Base-by-base conservation (phyloP, 2,888 invertebrate genomes). In the Pristionchus entomophagus region DNA sequence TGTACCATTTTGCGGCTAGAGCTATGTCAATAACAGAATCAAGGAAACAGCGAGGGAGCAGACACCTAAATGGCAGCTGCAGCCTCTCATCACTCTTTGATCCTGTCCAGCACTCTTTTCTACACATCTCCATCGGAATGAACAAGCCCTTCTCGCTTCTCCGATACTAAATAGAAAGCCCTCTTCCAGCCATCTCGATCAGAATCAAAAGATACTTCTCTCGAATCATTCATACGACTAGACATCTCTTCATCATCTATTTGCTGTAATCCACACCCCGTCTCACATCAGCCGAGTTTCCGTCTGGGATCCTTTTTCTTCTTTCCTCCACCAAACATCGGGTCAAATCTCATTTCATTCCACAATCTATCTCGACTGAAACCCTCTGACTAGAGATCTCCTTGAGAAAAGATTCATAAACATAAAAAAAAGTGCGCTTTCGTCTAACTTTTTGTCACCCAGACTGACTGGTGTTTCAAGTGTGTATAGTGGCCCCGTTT, bases 401-500 rank as follows among this genome's bases (percentile, higher is more conserved):
- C 65, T 65, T n/a, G 22, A 29, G 29, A 32, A 35, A 65, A 65
- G 22, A n/a, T 35, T 65, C 65, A 35, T 65, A 35, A 65, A 35
- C 65, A 45, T 6, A 10, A 8, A 32, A 65, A 65, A 65, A 29
- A 65, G 35, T 29, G 32, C 65, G 35, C 65, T 22, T 35, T 29
- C 65, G 26, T 26, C 65, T 65, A n/a, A n/a, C 65, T 14, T 62
- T 62, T 62, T 62, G 32, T 35, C 22, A 65, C 65, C 35, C 65
- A 65, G 65, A 38, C 65, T 65, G 65, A 65, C 65, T 65, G 65
- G 35, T 65, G 35, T 65, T 65, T 65, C 65, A 65, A 65, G 65
- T 65, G 65, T 65, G 17, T 65, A n/a, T n/a, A n/a, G n/a, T n/a
- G 32, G 35, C 65, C 35, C 38, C 29, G 14, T 35, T 65, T 65